Evolutionary conservation across 2,888 invertebrate genomes (phyloP), one percentile per base, ranked within the genome.

Genomic region (Clistopyga incitator): DNA sequence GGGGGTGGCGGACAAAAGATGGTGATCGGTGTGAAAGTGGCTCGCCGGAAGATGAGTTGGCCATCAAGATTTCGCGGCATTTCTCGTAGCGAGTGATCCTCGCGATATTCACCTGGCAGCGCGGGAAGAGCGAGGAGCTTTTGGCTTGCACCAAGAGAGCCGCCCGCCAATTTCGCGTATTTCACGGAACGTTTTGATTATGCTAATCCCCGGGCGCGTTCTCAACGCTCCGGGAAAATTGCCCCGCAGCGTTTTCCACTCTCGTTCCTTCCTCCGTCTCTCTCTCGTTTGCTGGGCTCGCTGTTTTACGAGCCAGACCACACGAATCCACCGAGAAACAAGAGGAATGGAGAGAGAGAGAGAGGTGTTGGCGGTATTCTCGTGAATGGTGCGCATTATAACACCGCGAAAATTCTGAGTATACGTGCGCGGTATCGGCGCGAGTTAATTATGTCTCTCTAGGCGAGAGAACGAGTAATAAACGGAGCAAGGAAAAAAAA

Each of bases 151-250:
- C n/a, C 15, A 29, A 20, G 11, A 29, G n/a, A 54, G 20, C 72
- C 42, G 45, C 59, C 65, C 67, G 74, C 85, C 82, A 84, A 85
- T 85, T 85, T 78, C 68, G 70, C 83, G 82, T 86, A 85, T 82
- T 84, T 82, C 77, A 81, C 79, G 76, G 72, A 84, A 84, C 84
- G 84, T 86, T 86, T 86, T 86, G 86, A 86, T 86, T 86, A 86
- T 86, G 85, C 85, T 86, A 86, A 86, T 86, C 82, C 84, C 61
- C 82, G 77, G 65, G 78, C 78, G 61, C 61, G 61, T 61, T 61
- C 74, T 74, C 47, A 18, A 20, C 34, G 74, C 34, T 18, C 61
- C 47, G 61, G 47, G 47, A 47, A 83, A 84, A 85, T 84, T 84
- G 74, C 76, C 76, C 64, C 68, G 59, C 38, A 78, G 78, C 75